Percentiles rank a stretch among this genome's conserved stretches.
Conservation (phyloP, 2,888 invertebrate species). For the Chloromyia formosa region DNA sequence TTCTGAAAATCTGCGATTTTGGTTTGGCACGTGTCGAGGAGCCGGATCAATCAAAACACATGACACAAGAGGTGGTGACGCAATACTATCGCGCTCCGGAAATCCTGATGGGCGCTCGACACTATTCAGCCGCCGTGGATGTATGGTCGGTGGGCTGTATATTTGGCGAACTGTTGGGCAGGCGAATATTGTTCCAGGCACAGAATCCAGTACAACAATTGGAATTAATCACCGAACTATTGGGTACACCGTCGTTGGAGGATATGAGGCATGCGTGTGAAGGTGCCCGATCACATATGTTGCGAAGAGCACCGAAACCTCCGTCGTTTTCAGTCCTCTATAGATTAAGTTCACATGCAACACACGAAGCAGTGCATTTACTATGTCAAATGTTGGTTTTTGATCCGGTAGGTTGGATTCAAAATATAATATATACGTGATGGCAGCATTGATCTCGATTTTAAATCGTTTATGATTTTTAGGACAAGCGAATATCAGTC, state of each 20-base stretch:
- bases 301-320: slow-evolving; percentile 86
- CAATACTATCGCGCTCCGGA: slow-evolving; percentile 99
- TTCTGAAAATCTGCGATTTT: slow-evolving; percentile 99
- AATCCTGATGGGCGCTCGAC: slow-evolving; percentile 97
- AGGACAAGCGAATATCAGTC: slow-evolving; percentile 94
- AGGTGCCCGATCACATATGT: slow-evolving; percentile 91
- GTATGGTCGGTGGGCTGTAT: slow-evolving; percentile 99
- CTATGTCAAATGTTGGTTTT: slow-evolving; percentile 97
- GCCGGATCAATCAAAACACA: slow-evolving; percentile 89
- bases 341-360: slow-evolving; percentile 90
- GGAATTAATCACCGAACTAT: slow-evolving; percentile 95
- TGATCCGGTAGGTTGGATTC: slow-evolving; percentile 81
- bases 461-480: slow-evolving; percentile 47
- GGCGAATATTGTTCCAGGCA: slow-evolving; percentile 97
- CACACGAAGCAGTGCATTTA: slow-evolving; percentile 97
- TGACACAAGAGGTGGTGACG: slow-evolving; percentile 99
- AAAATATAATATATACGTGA: not conserved
- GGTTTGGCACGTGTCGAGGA: slow-evolving; percentile 98
- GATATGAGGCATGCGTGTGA: slow-evolving; percentile 98
- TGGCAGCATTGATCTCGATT: not conserved
- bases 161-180: slow-evolving; percentile 95
- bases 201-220: slow-evolving; percentile 97
- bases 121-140: slow-evolving; percentile 96
- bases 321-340: slow-evolving; percentile 90
- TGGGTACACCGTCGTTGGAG: slow-evolving; percentile 94